These are phyloP conservation scores for Calameuta filiformis DNA, from an alignment of 2,888 invertebrate genomes.

Conservation along the genomic window DNA sequence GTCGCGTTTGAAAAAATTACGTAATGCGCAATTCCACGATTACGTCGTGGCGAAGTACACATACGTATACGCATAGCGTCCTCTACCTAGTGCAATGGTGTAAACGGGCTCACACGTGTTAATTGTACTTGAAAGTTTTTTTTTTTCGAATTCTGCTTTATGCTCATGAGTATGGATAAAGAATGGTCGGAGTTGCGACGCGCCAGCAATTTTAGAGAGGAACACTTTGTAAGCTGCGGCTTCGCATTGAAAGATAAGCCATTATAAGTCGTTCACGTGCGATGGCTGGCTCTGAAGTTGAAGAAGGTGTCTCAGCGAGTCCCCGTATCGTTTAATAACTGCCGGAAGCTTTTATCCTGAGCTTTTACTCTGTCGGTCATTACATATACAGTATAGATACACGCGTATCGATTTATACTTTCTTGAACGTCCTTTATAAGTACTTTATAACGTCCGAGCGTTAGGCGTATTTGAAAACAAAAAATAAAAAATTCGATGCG, in stretches of 20 bases:
- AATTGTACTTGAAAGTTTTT: background rate
- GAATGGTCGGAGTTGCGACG: background rate
- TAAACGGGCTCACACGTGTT: background rate
- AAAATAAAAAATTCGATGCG: background rate
- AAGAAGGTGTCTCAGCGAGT: background rate
- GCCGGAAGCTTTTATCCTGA: conserved; percentile 1
- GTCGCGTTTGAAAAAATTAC: background rate
- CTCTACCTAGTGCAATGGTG: background rate
- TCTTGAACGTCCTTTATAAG: background rate
- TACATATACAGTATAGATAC: background rate
- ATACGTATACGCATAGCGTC: background rate
- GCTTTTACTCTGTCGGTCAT: background rate
- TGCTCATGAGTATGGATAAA: background rate
- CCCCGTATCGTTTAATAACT: background rate
- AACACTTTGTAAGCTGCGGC: background rate
- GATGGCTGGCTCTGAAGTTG: background rate
- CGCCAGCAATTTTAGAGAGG: background rate
- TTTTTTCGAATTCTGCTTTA: background rate
- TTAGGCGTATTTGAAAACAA: background rate
- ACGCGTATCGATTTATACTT: background rate
- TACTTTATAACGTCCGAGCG: background rate
- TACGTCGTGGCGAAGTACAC: background rate
- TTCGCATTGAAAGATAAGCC: conserved; percentile 6
- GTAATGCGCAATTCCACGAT: background rate
- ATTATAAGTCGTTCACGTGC: background rate